phyloP scores from a whole-genome alignment of 2,797 vertebrate genomes.

The Melanotaenia pygmaea region DNA sequence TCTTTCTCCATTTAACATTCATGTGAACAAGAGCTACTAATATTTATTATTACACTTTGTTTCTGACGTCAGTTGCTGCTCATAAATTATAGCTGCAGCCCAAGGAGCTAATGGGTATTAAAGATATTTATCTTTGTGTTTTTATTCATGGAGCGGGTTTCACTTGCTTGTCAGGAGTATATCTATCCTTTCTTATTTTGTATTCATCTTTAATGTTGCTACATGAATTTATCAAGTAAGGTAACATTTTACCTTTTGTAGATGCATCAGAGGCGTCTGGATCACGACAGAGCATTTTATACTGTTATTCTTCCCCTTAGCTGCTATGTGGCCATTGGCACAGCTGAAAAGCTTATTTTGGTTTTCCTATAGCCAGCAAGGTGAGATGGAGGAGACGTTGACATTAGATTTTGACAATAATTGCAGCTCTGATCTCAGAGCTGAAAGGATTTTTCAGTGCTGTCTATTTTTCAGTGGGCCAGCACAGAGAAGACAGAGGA shows the following conservation, averaged over 20 bases:
- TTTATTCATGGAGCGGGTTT: neutral
- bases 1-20: neutral
- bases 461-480: conserved; percentile 47
- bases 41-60: neutral
- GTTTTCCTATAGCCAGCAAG: conserved; percentile 30
- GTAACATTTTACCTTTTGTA: neutral
- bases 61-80: neutral
- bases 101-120: neutral
- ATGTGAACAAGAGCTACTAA: neutral
- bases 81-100: neutral
- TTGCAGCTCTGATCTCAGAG: conserved; percentile 45
- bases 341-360: conserved; percentile 4
- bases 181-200: neutral
- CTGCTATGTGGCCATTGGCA: neutral
- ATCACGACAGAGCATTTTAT: conserved; percentile 3
- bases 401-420: conserved; percentile 58
- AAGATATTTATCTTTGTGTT: neutral
- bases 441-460: conserved; percentile 47
- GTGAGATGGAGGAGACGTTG: conserved; percentile 26
- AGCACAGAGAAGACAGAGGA: conserved; percentile 39
- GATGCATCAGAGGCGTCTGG: neutral
- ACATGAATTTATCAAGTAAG: no score
- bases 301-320: conserved; percentile 19
- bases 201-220: neutral
- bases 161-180: neutral